Evolutionary conservation across 2,113 vertebrate genomes (phyloP), one percentile per base, ranked within the genome.

Genomic region (Cygnus buccinator): DNA sequence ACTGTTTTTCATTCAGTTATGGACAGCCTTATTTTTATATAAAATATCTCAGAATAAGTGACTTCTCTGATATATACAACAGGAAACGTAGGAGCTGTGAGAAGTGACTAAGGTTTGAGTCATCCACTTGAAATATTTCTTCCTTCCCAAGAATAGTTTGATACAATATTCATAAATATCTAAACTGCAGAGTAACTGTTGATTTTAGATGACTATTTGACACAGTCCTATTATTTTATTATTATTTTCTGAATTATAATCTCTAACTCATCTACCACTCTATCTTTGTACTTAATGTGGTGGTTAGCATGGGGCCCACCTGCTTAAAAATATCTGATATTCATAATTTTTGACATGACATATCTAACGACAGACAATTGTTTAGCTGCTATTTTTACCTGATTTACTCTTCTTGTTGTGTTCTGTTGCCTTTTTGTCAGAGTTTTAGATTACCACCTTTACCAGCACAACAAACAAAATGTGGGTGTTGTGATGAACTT

Each of bases 381-480:
- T 50, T 86, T 28, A 72, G 41, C 37, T 76, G 29, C 39, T 84
- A 10, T 77, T 90, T 68, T 80, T 77, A 31, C 23, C 25, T 2
- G 7, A 25, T 94, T 93, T 83, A 76, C 93, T 89, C 57, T 85
- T 62, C 58, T 77, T 50, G 65, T 39, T 57, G 87, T 81, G 48
- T 82, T 72, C 87, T 52, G 11, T 33, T 86, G 85, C 72, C 58
- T 88, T 91, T 87, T 67, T 62, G 76, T 66, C 62, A 37, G 70
- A 58, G 71, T 67, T 90, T 81, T 66, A 74, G 73, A 23, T 89
- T 87, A 65, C 58, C 87, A 70, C 77, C 81, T 94, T 88, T 25
- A 37, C 52, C 82, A 88, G 59, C 57, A 75, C 55, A 71, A 93
- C 65, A 88, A 91, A 89, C 87, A 93, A 75, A 93, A 84, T 22